These are phyloP conservation scores for Cecidostiba fungosa DNA, from an alignment of 2,888 invertebrate species.

Conservation along the genomic window DNA sequence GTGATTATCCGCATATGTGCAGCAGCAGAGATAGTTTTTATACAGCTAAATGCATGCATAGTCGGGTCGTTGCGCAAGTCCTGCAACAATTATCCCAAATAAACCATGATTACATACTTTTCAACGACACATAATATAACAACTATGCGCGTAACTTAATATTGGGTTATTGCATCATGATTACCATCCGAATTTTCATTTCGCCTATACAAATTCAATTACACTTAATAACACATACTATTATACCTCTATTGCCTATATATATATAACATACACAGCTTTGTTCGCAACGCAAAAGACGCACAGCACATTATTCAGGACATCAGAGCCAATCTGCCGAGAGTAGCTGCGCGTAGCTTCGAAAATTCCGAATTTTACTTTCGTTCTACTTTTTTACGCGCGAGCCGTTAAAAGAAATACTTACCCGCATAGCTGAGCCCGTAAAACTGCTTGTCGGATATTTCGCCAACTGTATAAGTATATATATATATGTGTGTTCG, in stretches of 20 bases:
- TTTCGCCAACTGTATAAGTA: conserved; percentile 15
- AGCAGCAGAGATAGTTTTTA: background rate
- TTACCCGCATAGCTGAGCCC: background rate
- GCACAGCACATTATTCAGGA: too few species aligned
- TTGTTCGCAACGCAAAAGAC: background rate
- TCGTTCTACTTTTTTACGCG: conserved; percentile 39
- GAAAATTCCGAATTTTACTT: conserved; percentile 42
- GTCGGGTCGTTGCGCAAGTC: background rate
- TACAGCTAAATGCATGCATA: background rate
- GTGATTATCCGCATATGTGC: conserved; percentile 15
- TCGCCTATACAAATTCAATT: background rate
- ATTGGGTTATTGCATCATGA: conserved; percentile 5
- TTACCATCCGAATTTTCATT: background rate
- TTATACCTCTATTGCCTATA: too few species aligned
- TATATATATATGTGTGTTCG: too few species aligned
- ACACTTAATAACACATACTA: background rate
- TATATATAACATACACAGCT: too few species aligned
- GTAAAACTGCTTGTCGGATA: conserved; percentile 24
- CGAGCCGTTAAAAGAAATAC: conserved; percentile 18
- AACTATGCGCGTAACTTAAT: background rate
- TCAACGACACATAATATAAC: background rate
- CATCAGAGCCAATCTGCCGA: background rate
- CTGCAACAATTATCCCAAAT: background rate
- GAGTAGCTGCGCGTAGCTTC: background rate
- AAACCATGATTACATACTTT: background rate